phyloP scores from a whole-genome alignment of 2,888 invertebrate species.

The Callosobruchus maculatus region DNA sequence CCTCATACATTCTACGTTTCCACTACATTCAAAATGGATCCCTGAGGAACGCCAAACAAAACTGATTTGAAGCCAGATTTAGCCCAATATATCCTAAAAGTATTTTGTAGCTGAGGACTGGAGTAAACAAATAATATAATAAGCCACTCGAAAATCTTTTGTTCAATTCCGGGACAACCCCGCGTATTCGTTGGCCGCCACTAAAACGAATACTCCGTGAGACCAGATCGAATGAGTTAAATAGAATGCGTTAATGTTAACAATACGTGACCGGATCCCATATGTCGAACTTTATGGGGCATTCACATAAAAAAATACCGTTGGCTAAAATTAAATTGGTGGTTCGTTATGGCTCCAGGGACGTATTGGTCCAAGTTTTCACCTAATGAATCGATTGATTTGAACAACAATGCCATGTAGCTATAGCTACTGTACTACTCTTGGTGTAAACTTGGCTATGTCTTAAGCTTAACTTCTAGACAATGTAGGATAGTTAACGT shows the following conservation, averaged over 20 bases:
- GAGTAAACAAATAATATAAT: background rate
- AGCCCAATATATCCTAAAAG: too few relatives aligned
- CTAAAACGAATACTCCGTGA: conserved; percentile 10
- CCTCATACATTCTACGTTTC: too few relatives aligned
- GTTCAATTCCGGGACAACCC: background rate
- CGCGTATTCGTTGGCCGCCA: background rate
- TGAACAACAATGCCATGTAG: background rate
- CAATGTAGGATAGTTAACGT: too few relatives aligned
- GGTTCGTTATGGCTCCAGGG: conserved; percentile 14
- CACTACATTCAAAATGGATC: too few relatives aligned
- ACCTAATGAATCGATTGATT: background rate
- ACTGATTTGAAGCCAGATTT: too few relatives aligned
- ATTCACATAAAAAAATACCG: conserved; percentile 36
- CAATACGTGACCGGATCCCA: conserved; percentile 39
- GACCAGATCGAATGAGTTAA: conserved; percentile 14
- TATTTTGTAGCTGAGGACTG: too few relatives aligned
- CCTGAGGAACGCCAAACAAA: too few relatives aligned
- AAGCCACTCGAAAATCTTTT: background rate
- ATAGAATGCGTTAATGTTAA: conserved; percentile 28
- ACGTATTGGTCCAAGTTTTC: background rate
- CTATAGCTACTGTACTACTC: too few relatives aligned
- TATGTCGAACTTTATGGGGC: conserved; percentile 35
- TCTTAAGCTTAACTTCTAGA: too few relatives aligned
- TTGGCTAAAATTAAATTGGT: conserved; percentile 37
- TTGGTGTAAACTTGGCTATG: too few relatives aligned